Conservation (phyloP, 2,888 invertebrate genomes). For the Drosophila recens region DNA sequence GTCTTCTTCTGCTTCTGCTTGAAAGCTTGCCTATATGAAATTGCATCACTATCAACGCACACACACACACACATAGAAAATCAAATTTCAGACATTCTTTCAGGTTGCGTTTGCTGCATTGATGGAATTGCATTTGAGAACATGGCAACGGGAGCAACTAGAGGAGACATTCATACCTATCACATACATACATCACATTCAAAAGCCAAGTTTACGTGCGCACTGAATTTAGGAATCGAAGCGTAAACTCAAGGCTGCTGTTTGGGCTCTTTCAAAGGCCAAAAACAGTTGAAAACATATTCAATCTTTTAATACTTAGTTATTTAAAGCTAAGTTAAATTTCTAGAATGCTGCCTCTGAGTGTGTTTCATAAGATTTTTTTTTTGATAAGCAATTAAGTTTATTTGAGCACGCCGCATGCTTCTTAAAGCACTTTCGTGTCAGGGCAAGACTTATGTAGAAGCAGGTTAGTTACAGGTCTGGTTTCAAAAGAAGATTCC, state of each 20-base stretch:
- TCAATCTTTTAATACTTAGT: not conserved
- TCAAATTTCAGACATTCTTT: slow-evolving; percentile 64
- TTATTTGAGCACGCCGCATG: no score
- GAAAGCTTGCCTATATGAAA: slow-evolving; percentile 41
- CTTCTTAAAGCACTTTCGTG: no score
- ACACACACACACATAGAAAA: slow-evolving; percentile 41
- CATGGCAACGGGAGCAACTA: slow-evolving; percentile 28
- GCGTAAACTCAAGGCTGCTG: slow-evolving; percentile 47
- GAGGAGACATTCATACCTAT: not conserved
- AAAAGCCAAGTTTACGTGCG: slow-evolving; percentile 27
- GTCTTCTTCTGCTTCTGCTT: slow-evolving; percentile 11
- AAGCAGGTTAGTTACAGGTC: no score
- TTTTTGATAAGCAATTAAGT: no score
- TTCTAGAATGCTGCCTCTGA: no score
- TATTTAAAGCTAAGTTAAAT: no score
- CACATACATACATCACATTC: slow-evolving; percentile 12
- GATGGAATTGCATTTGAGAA: slow-evolving; percentile 71
- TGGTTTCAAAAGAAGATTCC: no score
- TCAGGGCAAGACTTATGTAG: no score
- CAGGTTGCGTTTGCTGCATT: slow-evolving; percentile 47
- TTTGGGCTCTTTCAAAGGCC: slow-evolving; percentile 4
- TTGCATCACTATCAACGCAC: slow-evolving; percentile 32
- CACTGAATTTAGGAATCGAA: slow-evolving; percentile 53
- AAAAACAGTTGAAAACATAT: not conserved
- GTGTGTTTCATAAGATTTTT: no score